phyloP scores from a whole-genome alignment of 2,888 invertebrate species.

The Allolobophora icterica region DNA sequence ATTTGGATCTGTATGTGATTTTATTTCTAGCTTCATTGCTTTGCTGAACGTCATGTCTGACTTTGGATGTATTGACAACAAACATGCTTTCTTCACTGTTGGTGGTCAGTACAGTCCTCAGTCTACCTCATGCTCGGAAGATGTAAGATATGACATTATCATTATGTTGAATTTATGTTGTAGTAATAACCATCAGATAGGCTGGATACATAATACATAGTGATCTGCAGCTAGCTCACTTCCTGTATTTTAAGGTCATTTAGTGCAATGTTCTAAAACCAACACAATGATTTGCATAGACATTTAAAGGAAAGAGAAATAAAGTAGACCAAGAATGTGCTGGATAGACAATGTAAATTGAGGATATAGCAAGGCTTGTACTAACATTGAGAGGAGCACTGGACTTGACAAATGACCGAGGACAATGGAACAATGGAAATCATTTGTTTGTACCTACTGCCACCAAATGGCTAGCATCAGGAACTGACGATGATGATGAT shows the following conservation, averaged over 20 bases:
- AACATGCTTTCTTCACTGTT: conserved; percentile 32
- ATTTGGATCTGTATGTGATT: not conserved
- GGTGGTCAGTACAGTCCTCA: conserved; percentile 33
- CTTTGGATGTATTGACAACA: conserved; percentile 28
- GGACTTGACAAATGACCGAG: too few relatives aligned
- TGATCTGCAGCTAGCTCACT: not conserved
- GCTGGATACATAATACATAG: not conserved
- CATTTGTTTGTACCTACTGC: too few relatives aligned
- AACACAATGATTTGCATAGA: too few relatives aligned
- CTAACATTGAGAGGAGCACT: too few relatives aligned
- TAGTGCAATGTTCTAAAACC: too few relatives aligned
- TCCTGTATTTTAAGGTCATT: not conserved
- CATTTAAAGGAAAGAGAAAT: too few relatives aligned
- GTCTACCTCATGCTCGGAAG: conserved; percentile 42
- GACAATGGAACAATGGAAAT: too few relatives aligned
- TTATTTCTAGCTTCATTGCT: not conserved
- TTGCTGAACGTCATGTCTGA: not conserved
- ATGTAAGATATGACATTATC: conserved; percentile 29
- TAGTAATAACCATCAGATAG: not conserved
- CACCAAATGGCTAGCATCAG: too few relatives aligned
- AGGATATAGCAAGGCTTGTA: too few relatives aligned
- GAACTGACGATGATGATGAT: too few relatives aligned
- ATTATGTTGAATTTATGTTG: not conserved
- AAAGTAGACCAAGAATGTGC: too few relatives aligned
- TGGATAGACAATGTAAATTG: too few relatives aligned